Evolutionary conservation across 2,113 vertebrate genomes (phyloP), one percentile per base, ranked within the genome.

Genomic region (Hippocampus barbouri): DNA sequence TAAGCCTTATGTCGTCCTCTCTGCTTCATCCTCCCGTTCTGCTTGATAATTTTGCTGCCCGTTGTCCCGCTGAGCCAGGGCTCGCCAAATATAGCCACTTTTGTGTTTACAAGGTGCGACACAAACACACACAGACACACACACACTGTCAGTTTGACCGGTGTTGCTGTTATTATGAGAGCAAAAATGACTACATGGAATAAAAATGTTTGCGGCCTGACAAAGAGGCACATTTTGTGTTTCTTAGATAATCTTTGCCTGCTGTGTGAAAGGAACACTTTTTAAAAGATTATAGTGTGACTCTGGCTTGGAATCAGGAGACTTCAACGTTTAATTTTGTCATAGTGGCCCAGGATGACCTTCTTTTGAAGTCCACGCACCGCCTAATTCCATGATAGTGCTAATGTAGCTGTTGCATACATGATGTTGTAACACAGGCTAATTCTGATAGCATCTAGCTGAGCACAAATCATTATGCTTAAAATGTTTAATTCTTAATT

Each of bases 11-110:
- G 72, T 85, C 80, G 75, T 79, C 70, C 51, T 71, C 82, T 82
- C 77, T 77, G 74, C 86, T 83, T 87, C 78, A 83, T 78, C 69
- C 74, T 81, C 77, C 74, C n/a, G 49, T 76, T 54, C 74, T 84
- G 81, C 79, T 3, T 14, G 60, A 74, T 82, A 81, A 86, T 86
- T 88, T 84, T 74, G 81, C 82, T 85, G 86, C 78, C 81, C 73
- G 79, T 85, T 83, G 71, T 80, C 75, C 79, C 79, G 82, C 88
- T 89, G 85, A 92, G 81, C 71, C 79, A 69, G 80, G 67, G 30
- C 78, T 78, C 82, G 87, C 89, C 87, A 91, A 92, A 88, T 88
- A 88, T 91, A 91, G 78, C 57, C 21, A n/a, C 51, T 56, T 65
- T 47, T 40, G 64, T n/a, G 66, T 68, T 49, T 20, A 11, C 53